Evolutionary conservation across 1,140 invertebrate genomes (phyloP).

Genomic region (Drosophila ercepeae): DNA sequence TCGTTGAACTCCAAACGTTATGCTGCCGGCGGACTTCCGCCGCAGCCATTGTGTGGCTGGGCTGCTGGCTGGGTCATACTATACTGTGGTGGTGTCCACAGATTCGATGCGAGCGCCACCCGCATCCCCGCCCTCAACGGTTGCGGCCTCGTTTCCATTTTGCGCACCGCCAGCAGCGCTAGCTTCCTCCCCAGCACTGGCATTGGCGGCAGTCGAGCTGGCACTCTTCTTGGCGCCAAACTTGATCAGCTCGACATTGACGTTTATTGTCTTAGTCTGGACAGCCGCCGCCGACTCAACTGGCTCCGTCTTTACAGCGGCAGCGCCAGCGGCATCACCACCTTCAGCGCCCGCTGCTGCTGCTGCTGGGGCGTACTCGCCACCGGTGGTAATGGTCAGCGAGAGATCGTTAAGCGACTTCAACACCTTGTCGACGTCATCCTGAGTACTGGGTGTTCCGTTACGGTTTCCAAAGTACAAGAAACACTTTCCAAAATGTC

Average conservation of each 20-base stretch:
- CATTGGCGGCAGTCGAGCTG: constrained; percentile 40
- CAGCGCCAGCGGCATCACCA: too few species aligned
- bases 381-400: constrained; percentile 78
- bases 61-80: constrained; percentile 70
- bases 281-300: constrained; percentile 42
- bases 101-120: constrained; percentile 75
- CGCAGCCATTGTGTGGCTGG: constrained; percentile 75
- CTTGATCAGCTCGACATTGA: constrained; percentile 74
- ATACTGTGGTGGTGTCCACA: constrained; percentile 83
- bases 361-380: constrained; percentile 39
- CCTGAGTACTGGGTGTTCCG: constrained; percentile 76
- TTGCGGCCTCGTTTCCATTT: constrained; percentile 40
- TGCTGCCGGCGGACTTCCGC: constrained; percentile 69
- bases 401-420: constrained; percentile 85
- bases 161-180: constrained; percentile 49
- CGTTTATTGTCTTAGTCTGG: constrained; percentile 78
- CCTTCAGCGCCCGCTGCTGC: constrained; percentile 50
- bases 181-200: constrained; percentile 34
- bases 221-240: constrained; percentile 64
- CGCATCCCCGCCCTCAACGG: constrained; percentile 45
- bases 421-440: constrained; percentile 85
- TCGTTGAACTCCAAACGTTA: constrained; percentile 72
- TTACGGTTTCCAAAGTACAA: constrained; percentile 86
- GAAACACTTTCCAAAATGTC: constrained; percentile 86
- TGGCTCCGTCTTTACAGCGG: constrained; percentile 39